These are phyloP conservation scores for Piscicola geometra DNA, from an alignment of 2,888 invertebrate genomes.

Conservation along the genomic window DNA sequence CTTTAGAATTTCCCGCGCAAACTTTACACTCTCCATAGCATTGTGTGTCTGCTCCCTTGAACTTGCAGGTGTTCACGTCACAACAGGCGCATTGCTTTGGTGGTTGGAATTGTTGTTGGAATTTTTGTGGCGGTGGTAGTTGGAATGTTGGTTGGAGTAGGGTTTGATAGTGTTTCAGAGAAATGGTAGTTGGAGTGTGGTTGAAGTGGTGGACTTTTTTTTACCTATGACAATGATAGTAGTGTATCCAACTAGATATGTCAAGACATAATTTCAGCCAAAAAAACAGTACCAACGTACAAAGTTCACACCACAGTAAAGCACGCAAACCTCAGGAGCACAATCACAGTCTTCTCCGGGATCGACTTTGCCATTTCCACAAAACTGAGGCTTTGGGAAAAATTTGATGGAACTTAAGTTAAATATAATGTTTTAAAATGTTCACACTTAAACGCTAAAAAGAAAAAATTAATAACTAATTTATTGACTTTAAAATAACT, in stretches of 20 bases:
- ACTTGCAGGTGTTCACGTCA: conserved; percentile 18
- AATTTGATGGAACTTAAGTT: background rate
- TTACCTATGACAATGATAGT: background rate
- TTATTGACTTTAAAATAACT: too few relatives aligned
- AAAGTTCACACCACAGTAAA: too few relatives aligned
- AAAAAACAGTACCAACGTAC: too few relatives aligned
- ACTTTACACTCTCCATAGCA: conserved; percentile 10
- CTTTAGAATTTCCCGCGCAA: background rate
- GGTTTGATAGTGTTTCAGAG: too few relatives aligned
- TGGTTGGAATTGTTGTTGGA: too few relatives aligned
- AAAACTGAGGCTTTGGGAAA: background rate
- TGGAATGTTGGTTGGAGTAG: too few relatives aligned
- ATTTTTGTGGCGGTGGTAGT: too few relatives aligned
- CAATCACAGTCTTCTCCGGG: conserved; percentile 29
- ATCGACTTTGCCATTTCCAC: conserved; percentile 28
- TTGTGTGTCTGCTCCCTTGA: background rate
- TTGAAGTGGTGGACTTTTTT: background rate
- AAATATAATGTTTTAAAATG: background rate
- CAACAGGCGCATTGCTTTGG: conserved; percentile 29
- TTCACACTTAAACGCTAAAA: background rate
- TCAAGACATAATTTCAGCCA: too few relatives aligned
- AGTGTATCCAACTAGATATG: too few relatives aligned
- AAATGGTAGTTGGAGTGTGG: background rate
- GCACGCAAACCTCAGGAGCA: conserved; percentile 5
- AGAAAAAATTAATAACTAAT: background rate